Conservation (phyloP, 1,140 invertebrate species). For the Penaeus indicus region DNA sequence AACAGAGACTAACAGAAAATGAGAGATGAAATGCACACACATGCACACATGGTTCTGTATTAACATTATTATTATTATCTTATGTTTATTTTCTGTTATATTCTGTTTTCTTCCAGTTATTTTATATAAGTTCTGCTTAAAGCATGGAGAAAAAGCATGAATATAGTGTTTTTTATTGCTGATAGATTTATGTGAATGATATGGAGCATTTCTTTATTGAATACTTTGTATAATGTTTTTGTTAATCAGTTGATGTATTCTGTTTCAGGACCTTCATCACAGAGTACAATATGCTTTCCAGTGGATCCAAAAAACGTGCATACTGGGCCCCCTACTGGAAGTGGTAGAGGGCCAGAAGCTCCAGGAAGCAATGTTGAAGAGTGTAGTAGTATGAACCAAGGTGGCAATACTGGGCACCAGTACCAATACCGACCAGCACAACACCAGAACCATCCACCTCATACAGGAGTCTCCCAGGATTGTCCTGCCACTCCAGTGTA, state of each 20-base stretch:
- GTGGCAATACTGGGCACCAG: slow-evolving; percentile 69
- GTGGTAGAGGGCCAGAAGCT: slow-evolving; percentile 78
- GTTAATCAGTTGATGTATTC: background rate
- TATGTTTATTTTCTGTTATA: too few species aligned
- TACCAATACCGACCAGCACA: slow-evolving; percentile 72
- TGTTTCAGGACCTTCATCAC: slow-evolving; percentile 59
- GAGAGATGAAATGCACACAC: too few species aligned
- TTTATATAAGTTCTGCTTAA: slow-evolving; percentile 76
- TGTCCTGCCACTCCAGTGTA: slow-evolving; percentile 52
- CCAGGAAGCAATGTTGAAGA: slow-evolving; percentile 68
- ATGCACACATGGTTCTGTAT: too few species aligned
- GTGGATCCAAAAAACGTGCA: slow-evolving; percentile 96
- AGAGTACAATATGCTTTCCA: slow-evolving; percentile 77
- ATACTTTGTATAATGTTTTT: background rate
- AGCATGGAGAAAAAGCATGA: background rate
- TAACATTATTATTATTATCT: too few species aligned
- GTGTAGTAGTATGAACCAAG: slow-evolving; percentile 37
- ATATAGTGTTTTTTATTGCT: slow-evolving; percentile 15
- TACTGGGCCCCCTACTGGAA: slow-evolving; percentile 96
- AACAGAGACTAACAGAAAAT: too few species aligned
- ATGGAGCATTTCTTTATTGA: background rate
- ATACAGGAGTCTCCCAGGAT: slow-evolving; percentile 34
- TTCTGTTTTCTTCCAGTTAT: slow-evolving; percentile 72
- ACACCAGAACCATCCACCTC: slow-evolving; percentile 69
- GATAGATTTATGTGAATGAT: slow-evolving; percentile 5